Evolutionary conservation across 2,113 vertebrate species (phyloP).

Genomic region (Melanerpes formicivorus): DNA sequence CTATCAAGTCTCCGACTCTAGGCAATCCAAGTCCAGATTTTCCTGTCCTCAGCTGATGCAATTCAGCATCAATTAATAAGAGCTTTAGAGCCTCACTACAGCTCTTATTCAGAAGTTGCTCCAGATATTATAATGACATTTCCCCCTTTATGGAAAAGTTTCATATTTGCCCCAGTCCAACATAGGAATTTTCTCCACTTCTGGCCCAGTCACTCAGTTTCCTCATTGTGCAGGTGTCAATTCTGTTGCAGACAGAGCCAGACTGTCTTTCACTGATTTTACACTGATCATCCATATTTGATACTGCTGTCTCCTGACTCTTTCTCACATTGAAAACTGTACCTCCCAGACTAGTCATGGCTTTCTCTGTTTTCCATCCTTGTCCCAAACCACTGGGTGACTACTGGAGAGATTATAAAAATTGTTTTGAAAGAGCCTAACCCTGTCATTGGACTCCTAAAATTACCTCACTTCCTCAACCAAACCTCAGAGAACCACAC

Average conservation of each 20-base stretch:
- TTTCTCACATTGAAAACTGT: neutral
- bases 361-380: neutral
- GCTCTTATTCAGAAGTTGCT: neutral
- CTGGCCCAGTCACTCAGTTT: neutral
- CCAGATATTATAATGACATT: neutral
- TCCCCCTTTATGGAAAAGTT: neutral
- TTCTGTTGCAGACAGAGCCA: neutral
- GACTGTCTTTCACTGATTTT: neutral
- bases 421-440: neutral
- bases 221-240: neutral
- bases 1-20: too few relatives aligned
- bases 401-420: neutral
- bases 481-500: neutral
- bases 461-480: neutral
- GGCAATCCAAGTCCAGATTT: neutral
- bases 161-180: neutral
- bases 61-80: neutral
- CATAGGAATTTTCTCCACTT: neutral
- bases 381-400: neutral
- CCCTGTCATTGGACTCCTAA: neutral
- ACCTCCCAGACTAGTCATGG: neutral
- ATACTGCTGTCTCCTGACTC: neutral
- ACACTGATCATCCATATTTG: neutral
- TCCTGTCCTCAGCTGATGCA: neutral
- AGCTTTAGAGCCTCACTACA: neutral